Conservation (phyloP, 2,797 vertebrate species). For the Spondyliosoma cantharus region DNA sequence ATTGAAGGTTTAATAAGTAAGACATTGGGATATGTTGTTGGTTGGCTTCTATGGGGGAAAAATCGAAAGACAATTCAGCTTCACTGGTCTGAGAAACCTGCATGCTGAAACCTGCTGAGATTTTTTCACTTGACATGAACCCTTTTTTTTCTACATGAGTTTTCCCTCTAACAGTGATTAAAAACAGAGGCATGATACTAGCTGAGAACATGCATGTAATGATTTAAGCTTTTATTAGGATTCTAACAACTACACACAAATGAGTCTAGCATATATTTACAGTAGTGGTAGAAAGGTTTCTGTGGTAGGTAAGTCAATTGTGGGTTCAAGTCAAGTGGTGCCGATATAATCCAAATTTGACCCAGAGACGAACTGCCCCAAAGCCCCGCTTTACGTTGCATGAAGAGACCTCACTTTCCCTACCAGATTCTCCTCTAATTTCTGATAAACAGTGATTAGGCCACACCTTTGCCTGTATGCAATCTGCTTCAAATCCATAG, state of each 20-base stretch:
- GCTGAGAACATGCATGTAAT: slow-evolving; percentile 55
- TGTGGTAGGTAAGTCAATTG: slow-evolving; percentile 30
- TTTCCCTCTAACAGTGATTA: slow-evolving; percentile 19
- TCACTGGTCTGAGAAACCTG: slow-evolving; percentile 72
- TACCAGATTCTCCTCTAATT: slow-evolving; percentile 53
- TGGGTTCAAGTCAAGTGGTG: slow-evolving; percentile 80
- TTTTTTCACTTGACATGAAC: slow-evolving; percentile 81
- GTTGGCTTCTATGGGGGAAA: slow-evolving; percentile 70
- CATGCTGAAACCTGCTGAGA: slow-evolving; percentile 82
- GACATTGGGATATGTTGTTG: slow-evolving; percentile 79
- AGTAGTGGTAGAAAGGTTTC: slow-evolving; percentile 33
- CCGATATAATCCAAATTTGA: slow-evolving; percentile 44
- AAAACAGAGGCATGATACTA: slow-evolving; percentile 59
- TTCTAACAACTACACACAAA: neutral
- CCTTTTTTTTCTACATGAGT: slow-evolving; percentile 54
- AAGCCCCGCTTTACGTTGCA: slow-evolving; percentile 78
- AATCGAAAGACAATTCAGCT: slow-evolving; percentile 52
- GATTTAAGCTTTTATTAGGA: slow-evolving; percentile 29
- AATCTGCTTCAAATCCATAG: slow-evolving; percentile 43
- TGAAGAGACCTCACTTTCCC: slow-evolving; percentile 79
- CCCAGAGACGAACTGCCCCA: slow-evolving; percentile 29
- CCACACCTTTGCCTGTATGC: slow-evolving; percentile 56
- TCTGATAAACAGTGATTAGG: slow-evolving; percentile 52
- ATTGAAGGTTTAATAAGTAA: slow-evolving; percentile 92
- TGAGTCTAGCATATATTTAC: slow-evolving; percentile 9